Evolutionary conservation across 2,888 invertebrate genomes (phyloP).

Genomic region (Polietes domitor): DNA sequence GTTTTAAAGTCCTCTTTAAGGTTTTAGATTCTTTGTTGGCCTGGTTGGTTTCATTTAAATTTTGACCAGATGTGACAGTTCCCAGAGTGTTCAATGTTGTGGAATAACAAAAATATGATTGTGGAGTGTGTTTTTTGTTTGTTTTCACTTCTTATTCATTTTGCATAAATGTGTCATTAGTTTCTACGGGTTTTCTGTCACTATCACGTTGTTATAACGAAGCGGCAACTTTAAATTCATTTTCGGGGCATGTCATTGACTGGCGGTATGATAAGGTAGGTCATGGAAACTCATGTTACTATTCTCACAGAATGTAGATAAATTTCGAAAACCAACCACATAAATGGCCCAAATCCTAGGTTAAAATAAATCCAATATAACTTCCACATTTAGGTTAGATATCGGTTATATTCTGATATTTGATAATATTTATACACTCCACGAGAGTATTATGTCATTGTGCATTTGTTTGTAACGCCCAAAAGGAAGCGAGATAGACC

Average conservation of each 20-base stretch:
- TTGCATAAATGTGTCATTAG: conserved; percentile 5
- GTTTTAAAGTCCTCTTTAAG: neutral
- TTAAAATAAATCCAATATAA: too few species aligned
- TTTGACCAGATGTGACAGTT: neutral
- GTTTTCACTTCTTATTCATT: neutral
- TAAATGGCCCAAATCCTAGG: too few species aligned
- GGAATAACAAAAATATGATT: neutral
- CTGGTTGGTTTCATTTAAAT: neutral
- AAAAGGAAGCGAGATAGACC: too few species aligned
- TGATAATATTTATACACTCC: too few species aligned
- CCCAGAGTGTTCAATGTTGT: neutral
- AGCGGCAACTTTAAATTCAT: neutral
- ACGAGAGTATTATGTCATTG: too few species aligned
- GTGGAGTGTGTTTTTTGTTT: neutral
- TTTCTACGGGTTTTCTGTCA: neutral
- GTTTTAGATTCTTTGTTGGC: neutral
- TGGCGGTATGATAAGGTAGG: too few species aligned
- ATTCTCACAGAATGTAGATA: too few species aligned
- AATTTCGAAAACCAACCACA: too few species aligned
- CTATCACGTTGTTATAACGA: neutral
- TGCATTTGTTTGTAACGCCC: too few species aligned
- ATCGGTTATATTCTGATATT: too few species aligned
- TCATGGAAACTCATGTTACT: too few species aligned
- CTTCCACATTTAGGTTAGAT: too few species aligned
- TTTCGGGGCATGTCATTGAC: neutral